A percentile compares a stretch with the other conserved stretches of the same genome.
These are phyloP conservation scores for Platalea minor DNA, from an alignment of 2,797 vertebrate species.

Conservation along the genomic window DNA sequence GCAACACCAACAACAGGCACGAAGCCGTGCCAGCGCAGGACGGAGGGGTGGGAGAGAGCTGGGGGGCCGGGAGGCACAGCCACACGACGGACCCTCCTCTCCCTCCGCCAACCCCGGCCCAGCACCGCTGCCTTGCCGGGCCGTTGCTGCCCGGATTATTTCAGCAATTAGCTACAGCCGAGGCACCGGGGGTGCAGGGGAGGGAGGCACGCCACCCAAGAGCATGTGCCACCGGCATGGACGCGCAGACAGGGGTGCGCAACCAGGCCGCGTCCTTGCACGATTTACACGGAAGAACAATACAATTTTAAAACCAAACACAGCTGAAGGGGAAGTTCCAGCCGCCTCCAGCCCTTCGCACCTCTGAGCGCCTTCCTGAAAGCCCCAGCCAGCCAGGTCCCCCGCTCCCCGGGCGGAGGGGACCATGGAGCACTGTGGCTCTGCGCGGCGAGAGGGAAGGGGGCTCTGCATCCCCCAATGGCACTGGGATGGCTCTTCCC, in stretches of 20 bases:
- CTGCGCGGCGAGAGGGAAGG: neutral
- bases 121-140: neutral
- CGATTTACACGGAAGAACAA: neutral
- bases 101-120: fast-evolving
- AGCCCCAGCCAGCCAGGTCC: neutral
- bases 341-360: neutral
- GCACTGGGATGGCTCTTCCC: neutral
- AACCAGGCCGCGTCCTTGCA: fast-evolving
- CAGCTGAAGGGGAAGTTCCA: constrained; percentile 19
- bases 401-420: fast-evolving
- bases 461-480: fast-evolving
- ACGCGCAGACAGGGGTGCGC: neutral
- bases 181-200: neutral
- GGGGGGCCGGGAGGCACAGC: too few relatives aligned
- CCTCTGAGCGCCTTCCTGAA: neutral
- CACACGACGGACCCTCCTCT: neutral
- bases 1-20: neutral
- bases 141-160: neutral
- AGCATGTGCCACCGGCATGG: fast-evolving
- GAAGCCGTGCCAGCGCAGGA: fast-evolving
- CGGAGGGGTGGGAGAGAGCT: fast-evolving
- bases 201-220: fast-evolving
- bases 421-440: fast-evolving
- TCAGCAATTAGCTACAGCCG: neutral
- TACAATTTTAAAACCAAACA: neutral